Percentiles rank a stretch among this genome's conserved stretches.
phyloP scores from a whole-genome alignment of 2,888 invertebrate species.

The Stenodera caucasica region DNA sequence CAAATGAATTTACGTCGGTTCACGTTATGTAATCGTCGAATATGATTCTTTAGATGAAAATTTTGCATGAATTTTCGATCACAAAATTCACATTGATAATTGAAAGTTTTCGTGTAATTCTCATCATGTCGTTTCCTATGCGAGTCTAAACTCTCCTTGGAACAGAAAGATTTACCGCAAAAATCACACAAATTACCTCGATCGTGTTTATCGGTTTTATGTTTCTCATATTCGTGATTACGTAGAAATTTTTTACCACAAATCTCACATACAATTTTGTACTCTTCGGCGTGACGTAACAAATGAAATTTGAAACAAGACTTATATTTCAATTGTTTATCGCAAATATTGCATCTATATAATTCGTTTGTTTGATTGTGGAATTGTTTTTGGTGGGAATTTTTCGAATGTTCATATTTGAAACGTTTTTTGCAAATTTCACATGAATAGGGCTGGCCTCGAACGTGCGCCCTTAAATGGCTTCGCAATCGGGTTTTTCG shows the following conservation, averaged over 20 bases:
- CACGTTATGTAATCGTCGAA: conserved; percentile 12
- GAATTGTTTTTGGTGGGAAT: conserved; percentile 4
- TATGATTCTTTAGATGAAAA: conserved; percentile 22
- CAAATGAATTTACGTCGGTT: conserved; percentile 51
- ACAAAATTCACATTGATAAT: conserved; percentile 36
- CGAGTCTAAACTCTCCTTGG: conserved; percentile 35
- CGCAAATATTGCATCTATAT: not conserved
- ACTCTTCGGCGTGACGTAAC: not conserved
- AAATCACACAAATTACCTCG: conserved; percentile 26
- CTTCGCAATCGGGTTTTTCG: not conserved
- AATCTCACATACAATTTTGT: not conserved
- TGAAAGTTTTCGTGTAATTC: conserved; percentile 26
- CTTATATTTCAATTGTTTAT: not conserved
- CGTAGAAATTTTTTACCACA: not conserved
- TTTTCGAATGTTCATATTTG: not conserved
- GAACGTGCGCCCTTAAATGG: not conserved
- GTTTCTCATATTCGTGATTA: not conserved
- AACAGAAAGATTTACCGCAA: conserved; percentile 41
- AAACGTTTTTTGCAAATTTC: not conserved
- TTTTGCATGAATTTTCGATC: conserved; percentile 48
- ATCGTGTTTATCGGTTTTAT: not conserved
- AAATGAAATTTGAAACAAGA: not conserved
- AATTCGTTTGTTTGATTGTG: not conserved
- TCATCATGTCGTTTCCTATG: conserved; percentile 37
- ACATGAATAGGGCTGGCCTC: not conserved